Evolutionary conservation across 1,140 invertebrate genomes (phyloP).

Genomic region (Bombus picipes): DNA sequence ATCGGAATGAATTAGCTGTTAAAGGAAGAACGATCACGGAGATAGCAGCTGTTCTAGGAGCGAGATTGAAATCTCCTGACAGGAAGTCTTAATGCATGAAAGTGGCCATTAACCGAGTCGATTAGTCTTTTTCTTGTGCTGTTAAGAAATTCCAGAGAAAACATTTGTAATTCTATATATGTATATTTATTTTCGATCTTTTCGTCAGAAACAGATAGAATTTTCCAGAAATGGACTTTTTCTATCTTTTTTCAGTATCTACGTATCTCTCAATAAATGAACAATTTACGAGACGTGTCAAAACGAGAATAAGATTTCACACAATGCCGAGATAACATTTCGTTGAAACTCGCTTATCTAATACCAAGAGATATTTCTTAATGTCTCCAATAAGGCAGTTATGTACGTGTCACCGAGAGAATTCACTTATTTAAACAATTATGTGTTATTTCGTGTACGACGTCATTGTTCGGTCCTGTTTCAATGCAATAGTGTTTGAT

Average conservation of each 20-base stretch:
- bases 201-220: neutral
- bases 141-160: neutral
- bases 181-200: neutral
- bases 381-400: neutral
- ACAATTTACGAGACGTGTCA: too few relatives aligned
- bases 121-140: neutral
- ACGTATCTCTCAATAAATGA: too few relatives aligned
- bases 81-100: neutral
- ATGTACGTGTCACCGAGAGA: neutral
- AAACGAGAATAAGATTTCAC: neutral
- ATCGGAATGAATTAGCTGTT: neutral
- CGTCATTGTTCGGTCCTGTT: slow-evolving; percentile 3
- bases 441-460: neutral
- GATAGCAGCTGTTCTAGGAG: neutral
- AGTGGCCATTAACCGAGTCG: neutral
- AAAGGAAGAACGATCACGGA: neutral
- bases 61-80: neutral
- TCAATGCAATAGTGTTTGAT: slow-evolving; percentile 10
- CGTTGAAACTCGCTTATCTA: neutral
- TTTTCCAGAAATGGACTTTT: neutral
- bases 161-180: neutral
- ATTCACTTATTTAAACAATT: slow-evolving; percentile 22
- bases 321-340: neutral
- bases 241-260: too few relatives aligned
- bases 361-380: neutral